Evolutionary conservation across 2,113 vertebrate genomes (phyloP).

Genomic region (Dasyurus viverrinus): DNA sequence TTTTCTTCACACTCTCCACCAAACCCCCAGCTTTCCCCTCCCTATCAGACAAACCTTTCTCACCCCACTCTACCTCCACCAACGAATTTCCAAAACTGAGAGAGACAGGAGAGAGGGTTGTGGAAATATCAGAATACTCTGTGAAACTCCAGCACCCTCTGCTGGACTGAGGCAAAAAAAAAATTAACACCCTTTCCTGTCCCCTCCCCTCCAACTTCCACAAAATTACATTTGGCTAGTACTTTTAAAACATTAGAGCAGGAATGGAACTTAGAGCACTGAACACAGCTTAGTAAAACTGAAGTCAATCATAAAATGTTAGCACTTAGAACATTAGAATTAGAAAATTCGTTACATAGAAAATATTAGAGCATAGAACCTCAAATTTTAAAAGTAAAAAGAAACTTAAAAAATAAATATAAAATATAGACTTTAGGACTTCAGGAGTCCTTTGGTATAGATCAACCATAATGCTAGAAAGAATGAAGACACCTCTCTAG

Average conservation of each 20-base stretch:
- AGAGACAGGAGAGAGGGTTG: background rate
- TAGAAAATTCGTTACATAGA: background rate
- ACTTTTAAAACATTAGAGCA: background rate
- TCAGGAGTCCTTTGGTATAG: background rate
- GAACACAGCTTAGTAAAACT: background rate
- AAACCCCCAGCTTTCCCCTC: too few species aligned
- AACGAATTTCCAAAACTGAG: background rate
- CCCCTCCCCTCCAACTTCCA: background rate
- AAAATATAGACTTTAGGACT: background rate
- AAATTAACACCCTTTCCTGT: background rate
- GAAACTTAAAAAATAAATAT: background rate
- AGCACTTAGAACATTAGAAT: background rate
- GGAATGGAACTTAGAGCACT: background rate
- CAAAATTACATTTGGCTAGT: background rate
- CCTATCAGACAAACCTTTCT: background rate
- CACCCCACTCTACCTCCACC: background rate
- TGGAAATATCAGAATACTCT: background rate
- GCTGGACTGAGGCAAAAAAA: slow-evolving; percentile 52
- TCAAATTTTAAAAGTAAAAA: background rate
- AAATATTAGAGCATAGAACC: background rate
- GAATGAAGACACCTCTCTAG: background rate
- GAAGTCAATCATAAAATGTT: background rate
- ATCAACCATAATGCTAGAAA: background rate
- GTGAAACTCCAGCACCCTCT: slow-evolving; percentile 71
- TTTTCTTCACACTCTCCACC: slow-evolving; percentile 11